Evolutionary conservation across 1,140 invertebrate species (phyloP).

Genomic region (Monochamus saltuarius): DNA sequence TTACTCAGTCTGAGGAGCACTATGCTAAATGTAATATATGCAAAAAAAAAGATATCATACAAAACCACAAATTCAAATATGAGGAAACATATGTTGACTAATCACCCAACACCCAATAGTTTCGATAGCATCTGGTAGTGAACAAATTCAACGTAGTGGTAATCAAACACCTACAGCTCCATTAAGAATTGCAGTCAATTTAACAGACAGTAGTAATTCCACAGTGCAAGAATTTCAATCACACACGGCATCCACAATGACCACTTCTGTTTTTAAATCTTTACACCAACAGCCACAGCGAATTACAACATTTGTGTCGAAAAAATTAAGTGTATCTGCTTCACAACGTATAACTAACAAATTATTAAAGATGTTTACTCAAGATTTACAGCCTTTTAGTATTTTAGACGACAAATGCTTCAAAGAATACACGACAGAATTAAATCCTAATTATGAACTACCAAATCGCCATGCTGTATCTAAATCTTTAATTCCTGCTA

Average conservation of each 20-base stretch:
- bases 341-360: slow-evolving; percentile 16
- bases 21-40: slow-evolving; percentile 29
- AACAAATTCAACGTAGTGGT: too few species aligned
- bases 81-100: slow-evolving; percentile 20
- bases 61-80: slow-evolving; percentile 25
- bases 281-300: slow-evolving; percentile 6
- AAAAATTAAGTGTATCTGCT: not conserved
- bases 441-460: too few species aligned
- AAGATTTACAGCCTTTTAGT: slow-evolving; percentile 39
- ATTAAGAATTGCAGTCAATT: too few species aligned
- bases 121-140: too few species aligned
- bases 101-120: too few species aligned
- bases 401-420: slow-evolving; percentile 39
- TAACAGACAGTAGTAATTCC: slow-evolving; percentile 14
- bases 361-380: slow-evolving; percentile 27
- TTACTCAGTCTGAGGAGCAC: too few species aligned
- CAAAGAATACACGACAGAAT: slow-evolving; percentile 30
- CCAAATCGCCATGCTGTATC: too few species aligned
- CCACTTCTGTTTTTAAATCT: not conserved
- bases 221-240: slow-evolving; percentile 10
- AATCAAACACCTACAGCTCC: too few species aligned
- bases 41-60: slow-evolving; percentile 15
- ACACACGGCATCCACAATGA: not conserved
- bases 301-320: slow-evolving; percentile 3
- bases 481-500: too few species aligned